Evolutionary conservation across 2,113 vertebrate species (phyloP), one percentile per base, ranked within the genome.

Genomic region (Coryphaenoides rupestris): DNA sequence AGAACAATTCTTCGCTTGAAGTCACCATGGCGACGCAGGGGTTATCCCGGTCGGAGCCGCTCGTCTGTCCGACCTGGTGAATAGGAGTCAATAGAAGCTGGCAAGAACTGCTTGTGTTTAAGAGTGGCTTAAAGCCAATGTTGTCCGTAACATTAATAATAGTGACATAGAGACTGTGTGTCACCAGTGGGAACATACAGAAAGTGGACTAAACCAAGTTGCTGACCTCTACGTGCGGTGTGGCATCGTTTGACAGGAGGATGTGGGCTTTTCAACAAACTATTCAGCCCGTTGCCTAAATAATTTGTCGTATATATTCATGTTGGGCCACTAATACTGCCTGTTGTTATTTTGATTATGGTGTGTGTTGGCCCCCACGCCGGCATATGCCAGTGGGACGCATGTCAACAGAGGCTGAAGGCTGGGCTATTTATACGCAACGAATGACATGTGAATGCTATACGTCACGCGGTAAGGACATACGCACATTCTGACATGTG

Each of bases 271-370:
- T 75, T 75, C 74, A 73, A 84, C 68, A n/a, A n/a, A 80, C 28
- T 60, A 78, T 65, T 73, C 59, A 75, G 55, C 54, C 70, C 49
- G 75, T 23, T 76, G 59, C 67, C 68, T 69, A 50, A 4, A 60
- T 78, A n/a, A 72, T 83, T 82, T 83, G 80, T 58, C 47, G 65
- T 59, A 67, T 59, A 67, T 62, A 81, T 82, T 82, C 73, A 60
- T 83, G 76, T 85, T 77, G 76, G 65, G 66, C 66, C 76, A 74
- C 83, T 77, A 82, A 88, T 88, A 88, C 79, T 84, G 83, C 77
- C 84, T 70, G 49, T 76, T 69, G 76, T 62, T 47, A 77, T 69
- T 45, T 70, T 81, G 83, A 79, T 73, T 62, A 68, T 79, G 83
- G 78, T 76, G 68, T 69, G 65, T 76, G 68, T 69, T 63, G 57